These are phyloP conservation scores for Pogonomyrmex californicus DNA, from an alignment of 1,140 invertebrate genomes.

Conservation along the genomic window DNA sequence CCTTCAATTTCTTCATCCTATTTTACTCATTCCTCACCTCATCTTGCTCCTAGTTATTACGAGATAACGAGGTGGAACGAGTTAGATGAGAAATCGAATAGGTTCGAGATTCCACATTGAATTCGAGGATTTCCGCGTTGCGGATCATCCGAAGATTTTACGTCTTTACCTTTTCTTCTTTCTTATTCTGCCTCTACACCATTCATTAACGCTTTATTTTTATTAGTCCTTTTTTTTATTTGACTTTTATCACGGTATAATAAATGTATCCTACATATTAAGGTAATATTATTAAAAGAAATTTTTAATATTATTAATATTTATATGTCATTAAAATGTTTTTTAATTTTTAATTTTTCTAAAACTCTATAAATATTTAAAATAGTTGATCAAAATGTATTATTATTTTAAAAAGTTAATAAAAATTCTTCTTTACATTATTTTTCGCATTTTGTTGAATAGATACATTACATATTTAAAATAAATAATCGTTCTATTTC, in stretches of 20 bases:
- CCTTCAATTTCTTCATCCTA: conserved; percentile 64
- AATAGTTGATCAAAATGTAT: not conserved
- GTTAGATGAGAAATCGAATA: conserved; percentile 63
- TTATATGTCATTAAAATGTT: not conserved
- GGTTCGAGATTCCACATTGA: conserved; percentile 60
- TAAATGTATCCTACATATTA: not conserved
- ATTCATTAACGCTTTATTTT: conserved; percentile 53
- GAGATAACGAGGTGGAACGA: conserved; percentile 70
- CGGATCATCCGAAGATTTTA: conserved; percentile 40
- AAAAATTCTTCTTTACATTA: not conserved
- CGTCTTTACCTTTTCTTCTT: not conserved
- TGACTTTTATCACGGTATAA: not conserved
- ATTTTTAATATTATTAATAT: not conserved
- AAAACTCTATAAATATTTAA: not conserved
- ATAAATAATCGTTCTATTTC: conserved; percentile 36
- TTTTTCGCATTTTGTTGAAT: not conserved
- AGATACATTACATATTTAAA: not conserved
- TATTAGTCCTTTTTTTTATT: conserved; percentile 20
- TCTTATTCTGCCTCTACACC: conserved; percentile 18
- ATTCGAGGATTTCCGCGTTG: conserved; percentile 45
- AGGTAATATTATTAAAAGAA: not conserved
- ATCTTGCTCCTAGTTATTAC: conserved; percentile 63
- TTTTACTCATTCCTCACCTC: conserved; percentile 54
- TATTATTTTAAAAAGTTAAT: conserved; percentile 2
- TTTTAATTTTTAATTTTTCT: not conserved